Base-by-base conservation (phyloP, 1,140 invertebrate species). In the Chironomus tepperi region DNA sequence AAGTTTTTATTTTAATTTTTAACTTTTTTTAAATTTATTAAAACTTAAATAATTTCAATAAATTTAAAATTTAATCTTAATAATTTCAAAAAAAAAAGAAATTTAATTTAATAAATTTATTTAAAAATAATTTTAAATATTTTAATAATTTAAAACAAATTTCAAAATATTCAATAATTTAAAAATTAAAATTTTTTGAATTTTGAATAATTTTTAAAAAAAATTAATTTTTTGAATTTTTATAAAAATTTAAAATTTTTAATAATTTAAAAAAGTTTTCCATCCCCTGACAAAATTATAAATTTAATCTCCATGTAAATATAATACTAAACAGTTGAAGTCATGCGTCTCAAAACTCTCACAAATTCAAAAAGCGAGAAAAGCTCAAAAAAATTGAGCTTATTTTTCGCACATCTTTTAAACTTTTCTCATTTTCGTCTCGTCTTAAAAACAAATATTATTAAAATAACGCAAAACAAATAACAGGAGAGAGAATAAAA, bases 291-390 rank as follows among this genome's bases (percentile, higher is more conserved):
- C 43, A 47, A 3, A 47, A 47, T n/a, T 57, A n/a, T 15, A 47
- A 57, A 12, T 57, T 57, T 57, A 57, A 57, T 47, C 43, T 47
- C 15, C 47, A 57, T 57, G 47, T 57, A 57, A 57, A 57, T 57
- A 57, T 57, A 57, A n/a, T 57, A 57, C n/a, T n/a, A 57, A 57
- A 57, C 47, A 57, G 47, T 57, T 57, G 19, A 70, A 70, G 65
- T 70, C 65, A 70, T 70, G 16, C 65, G 65, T 70, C 65, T 70
- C 65, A 70, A 70, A 70, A 70, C 16, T 21, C 19, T 70, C 65
- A 70, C 24, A 34, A 34, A 34, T 34, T 34, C 5, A 34, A 34
- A 34, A 34, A 70, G 65, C 65, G n/a, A 70, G 65, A 70, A 18
- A 57, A 57, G n/a, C 15, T 47, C 12, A 57, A 57, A 57, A n/a